Conservation (phyloP, 2,888 invertebrate genomes). For the Cheilosia impressa region DNA sequence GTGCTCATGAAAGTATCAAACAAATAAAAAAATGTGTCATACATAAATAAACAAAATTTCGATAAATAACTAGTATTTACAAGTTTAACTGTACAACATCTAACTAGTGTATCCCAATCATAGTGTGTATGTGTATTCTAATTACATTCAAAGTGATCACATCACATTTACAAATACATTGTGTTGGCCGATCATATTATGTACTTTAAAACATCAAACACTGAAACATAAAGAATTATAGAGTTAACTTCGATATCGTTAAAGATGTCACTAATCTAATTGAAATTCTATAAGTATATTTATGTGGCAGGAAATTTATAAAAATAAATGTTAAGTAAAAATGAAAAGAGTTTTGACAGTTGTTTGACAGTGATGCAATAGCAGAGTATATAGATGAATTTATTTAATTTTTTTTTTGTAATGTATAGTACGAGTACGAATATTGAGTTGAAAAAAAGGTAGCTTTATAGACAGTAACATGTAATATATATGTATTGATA, state of each 20-base stretch:
- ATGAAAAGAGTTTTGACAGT: slow-evolving; percentile 42
- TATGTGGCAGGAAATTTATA: slow-evolving; percentile 11
- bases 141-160: slow-evolving; percentile 46
- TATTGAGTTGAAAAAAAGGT: slow-evolving; percentile 66
- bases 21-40: slow-evolving; percentile 30
- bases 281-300: slow-evolving; percentile 12
- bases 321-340: slow-evolving; percentile 43
- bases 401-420: slow-evolving; percentile 36
- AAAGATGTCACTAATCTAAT: slow-evolving; percentile 40
- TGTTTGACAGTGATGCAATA: slow-evolving; percentile 73
- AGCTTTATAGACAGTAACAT: slow-evolving; percentile 75
- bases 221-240: slow-evolving; percentile 5
- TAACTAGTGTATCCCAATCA: slow-evolving; percentile 47
- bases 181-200: slow-evolving; percentile 28
- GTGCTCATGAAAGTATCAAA: slow-evolving; percentile 7
- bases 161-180: slow-evolving; percentile 21
- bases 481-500: slow-evolving; percentile 77
- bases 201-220: slow-evolving; percentile 57
- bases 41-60: background rate
- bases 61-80: background rate
- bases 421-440: slow-evolving; percentile 70
- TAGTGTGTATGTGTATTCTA: slow-evolving; percentile 44
- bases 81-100: slow-evolving; percentile 61
- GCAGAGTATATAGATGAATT: slow-evolving; percentile 63
- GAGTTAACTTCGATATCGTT: slow-evolving; percentile 5